A percentile compares a stretch with the other conserved stretches of the same genome.
phyloP scores from a whole-genome alignment of 1,140 invertebrate species.

The Drepana arcuata region DNA sequence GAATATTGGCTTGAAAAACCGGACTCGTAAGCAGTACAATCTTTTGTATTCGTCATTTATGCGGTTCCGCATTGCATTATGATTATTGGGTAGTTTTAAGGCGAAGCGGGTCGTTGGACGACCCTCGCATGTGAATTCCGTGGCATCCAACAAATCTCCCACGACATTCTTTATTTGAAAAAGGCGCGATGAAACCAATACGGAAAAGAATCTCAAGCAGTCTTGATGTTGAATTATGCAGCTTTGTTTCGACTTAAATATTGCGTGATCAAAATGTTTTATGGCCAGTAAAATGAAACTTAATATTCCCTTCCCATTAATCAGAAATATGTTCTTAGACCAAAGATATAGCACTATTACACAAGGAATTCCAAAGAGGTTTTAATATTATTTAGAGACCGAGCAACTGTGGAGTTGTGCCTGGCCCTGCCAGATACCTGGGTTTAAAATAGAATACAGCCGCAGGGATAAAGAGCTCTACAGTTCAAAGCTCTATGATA shows the following conservation, averaged over 20 bases:
- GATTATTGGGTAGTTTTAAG: conserved; percentile 31
- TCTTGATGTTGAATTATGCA: too few species aligned
- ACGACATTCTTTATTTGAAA: conserved; percentile 20
- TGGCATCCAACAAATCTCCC: conserved; percentile 14
- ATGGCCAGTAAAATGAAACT: too few species aligned
- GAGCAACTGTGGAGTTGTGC: conserved; percentile 21
- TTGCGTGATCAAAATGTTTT: too few species aligned
- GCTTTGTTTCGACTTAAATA: too few species aligned
- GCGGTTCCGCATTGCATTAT: conserved; percentile 34
- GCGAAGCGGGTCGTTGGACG: conserved; percentile 24
- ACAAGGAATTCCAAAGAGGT: conserved; percentile 33
- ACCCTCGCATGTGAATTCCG: conserved; percentile 18
- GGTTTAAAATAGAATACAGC: conserved; percentile 38
- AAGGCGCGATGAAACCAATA: conserved; percentile 8
- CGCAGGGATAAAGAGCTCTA: conserved; percentile 29
- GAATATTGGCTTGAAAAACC: conserved; percentile 1
- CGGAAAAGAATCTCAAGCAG: too few species aligned
- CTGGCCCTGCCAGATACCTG: conserved; percentile 34
- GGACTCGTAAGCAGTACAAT: conserved; percentile 17
- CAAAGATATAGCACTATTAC: too few species aligned
- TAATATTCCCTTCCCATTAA: too few species aligned
- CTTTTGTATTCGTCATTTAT: conserved; percentile 27
- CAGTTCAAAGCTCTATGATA: conserved; percentile 22
- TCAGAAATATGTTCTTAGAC: too few species aligned
- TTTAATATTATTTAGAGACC: conserved; percentile 42